These are phyloP conservation scores for Gallinago media DNA, from an alignment of 2,113 vertebrate genomes.

Conservation along the genomic window DNA sequence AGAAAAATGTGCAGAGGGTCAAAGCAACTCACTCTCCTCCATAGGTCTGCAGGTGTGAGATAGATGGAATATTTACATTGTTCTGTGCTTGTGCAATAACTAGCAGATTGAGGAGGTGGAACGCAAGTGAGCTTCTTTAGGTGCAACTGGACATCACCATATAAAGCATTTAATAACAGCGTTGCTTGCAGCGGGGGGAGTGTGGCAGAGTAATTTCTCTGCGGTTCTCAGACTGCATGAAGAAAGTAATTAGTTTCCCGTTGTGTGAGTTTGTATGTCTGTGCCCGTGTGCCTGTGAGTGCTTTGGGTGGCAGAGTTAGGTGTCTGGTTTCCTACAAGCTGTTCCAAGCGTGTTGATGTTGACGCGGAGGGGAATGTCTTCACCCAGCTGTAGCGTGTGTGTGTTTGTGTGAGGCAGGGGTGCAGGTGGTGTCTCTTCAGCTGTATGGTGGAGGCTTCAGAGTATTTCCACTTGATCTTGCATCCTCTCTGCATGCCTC, in stretches of 20 bases:
- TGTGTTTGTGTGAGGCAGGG: background rate
- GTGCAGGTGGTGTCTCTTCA: background rate
- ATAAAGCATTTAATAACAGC: background rate
- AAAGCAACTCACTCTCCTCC: background rate
- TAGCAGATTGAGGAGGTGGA: background rate
- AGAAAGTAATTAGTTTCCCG: background rate
- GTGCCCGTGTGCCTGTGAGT: background rate
- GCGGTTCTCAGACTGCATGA: background rate
- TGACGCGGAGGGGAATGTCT: background rate
- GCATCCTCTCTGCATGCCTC: accelerated
- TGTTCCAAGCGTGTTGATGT: background rate
- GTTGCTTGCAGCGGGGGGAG: background rate
- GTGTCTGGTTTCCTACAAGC: background rate
- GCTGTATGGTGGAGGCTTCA: background rate
- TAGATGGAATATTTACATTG: background rate
- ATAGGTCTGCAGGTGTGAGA: background rate
- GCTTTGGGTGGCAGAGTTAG: background rate
- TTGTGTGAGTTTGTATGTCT: background rate
- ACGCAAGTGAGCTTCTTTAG: background rate
- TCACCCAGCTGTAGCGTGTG: background rate
- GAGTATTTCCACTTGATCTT: background rate
- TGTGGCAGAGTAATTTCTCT: background rate
- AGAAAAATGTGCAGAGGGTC: background rate
- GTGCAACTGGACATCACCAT: background rate
- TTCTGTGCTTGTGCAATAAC: background rate